These are phyloP conservation scores for Magallana gigas DNA, from an alignment of 1,140 invertebrate genomes.

Conservation along the genomic window DNA sequence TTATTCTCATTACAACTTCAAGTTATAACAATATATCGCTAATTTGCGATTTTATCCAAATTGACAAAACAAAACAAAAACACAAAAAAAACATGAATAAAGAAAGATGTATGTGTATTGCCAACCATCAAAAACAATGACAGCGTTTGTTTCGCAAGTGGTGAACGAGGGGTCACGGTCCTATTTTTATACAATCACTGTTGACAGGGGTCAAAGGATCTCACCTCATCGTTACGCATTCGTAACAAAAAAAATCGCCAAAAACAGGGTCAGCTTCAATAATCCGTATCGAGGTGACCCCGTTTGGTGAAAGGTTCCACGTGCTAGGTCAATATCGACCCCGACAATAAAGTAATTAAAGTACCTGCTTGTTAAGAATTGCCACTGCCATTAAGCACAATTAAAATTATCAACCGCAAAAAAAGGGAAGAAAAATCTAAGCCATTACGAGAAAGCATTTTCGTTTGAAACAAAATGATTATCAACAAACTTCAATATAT, in stretches of 20 bases:
- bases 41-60: too few relatives aligned
- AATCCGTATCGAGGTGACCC: conserved; percentile 3
- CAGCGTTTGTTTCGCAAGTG: not conserved
- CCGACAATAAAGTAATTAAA: not conserved
- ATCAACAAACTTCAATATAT: too few relatives aligned
- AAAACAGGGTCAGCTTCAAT: not conserved
- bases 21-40: too few relatives aligned
- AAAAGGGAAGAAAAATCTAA: too few relatives aligned
- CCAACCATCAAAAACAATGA: not conserved
- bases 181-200: not conserved
- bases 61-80: too few relatives aligned
- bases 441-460: too few relatives aligned
- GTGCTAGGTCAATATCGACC: not conserved
- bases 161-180: conserved; percentile 8
- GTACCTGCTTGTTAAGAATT: too few relatives aligned
- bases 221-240: not conserved
- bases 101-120: not conserved
- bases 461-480: too few relatives aligned
- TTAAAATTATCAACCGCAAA: too few relatives aligned
- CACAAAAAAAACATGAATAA: not conserved
- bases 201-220: not conserved
- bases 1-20: too few relatives aligned
- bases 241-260: not conserved
- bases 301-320: not conserved
- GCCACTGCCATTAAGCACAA: too few relatives aligned